phyloP scores from a whole-genome alignment of 2,113 vertebrate genomes.

The Spermophilus dauricus region DNA sequence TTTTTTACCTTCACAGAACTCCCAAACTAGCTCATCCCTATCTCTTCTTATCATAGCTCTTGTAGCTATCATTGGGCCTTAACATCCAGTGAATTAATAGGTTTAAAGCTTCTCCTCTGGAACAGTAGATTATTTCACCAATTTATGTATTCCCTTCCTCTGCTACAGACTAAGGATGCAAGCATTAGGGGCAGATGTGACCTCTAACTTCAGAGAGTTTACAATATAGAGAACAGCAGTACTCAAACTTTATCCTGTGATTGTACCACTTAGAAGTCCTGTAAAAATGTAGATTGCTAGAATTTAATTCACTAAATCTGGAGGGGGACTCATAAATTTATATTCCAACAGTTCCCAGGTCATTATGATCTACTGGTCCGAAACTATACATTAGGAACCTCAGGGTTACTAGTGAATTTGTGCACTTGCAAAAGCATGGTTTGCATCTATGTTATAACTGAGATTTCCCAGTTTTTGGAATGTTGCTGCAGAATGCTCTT shows the following conservation, averaged over 20 bases:
- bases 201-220: neutral
- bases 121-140: neutral
- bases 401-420: too few relatives aligned
- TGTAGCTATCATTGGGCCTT: neutral
- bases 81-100: neutral
- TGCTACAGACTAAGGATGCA: neutral
- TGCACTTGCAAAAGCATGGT: neutral
- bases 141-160: neutral
- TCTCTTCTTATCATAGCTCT: neutral
- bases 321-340: neutral
- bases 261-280: neutral
- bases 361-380: neutral
- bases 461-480: neutral
- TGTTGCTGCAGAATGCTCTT: neutral
- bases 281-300: neutral
- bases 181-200: neutral
- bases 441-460: neutral
- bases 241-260: fast-evolving
- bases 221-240: neutral
- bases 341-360: neutral
- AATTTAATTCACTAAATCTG: neutral
- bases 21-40: neutral
- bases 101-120: neutral
- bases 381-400: neutral
- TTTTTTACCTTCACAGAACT: neutral